These are phyloP conservation scores for Melanotaenia trifasciata DNA, from an alignment of 2,797 vertebrate species.

Conservation along the genomic window DNA sequence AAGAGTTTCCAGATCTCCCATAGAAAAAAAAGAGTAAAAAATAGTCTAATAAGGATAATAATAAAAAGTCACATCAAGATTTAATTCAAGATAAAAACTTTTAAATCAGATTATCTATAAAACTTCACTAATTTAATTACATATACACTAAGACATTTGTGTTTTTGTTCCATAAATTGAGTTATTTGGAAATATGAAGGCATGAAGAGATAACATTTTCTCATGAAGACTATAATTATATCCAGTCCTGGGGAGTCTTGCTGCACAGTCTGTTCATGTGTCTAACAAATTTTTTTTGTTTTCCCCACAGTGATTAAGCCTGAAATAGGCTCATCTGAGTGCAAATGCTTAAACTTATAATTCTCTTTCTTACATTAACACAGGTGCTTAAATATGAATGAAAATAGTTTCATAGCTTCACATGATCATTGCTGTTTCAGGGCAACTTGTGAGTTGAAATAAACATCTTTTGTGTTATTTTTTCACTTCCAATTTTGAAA, in stretches of 20 bases:
- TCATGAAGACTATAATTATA: slow-evolving; percentile 17
- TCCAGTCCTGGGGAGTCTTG: slow-evolving; percentile 77
- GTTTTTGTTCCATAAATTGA: background rate
- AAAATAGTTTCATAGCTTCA: background rate
- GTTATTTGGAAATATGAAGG: slow-evolving; percentile 19
- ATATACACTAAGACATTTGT: background rate
- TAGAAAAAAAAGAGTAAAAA: background rate
- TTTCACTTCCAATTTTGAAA: slow-evolving; percentile 8
- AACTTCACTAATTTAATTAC: slow-evolving; percentile 5
- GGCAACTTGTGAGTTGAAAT: background rate
- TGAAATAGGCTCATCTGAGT: slow-evolving; percentile 11
- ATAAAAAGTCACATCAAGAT: background rate
- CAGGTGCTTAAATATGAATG: background rate
- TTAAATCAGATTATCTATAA: slow-evolving; percentile 2
- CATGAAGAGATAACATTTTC: slow-evolving; percentile 11
- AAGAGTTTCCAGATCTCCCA: slow-evolving; percentile 6
- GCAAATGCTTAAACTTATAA: slow-evolving; percentile 19
- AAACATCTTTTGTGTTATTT: background rate
- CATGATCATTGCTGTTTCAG: slow-evolving; percentile 9
- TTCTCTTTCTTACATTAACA: slow-evolving; percentile 20
- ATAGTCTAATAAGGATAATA: slow-evolving; percentile 1
- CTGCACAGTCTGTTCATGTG: slow-evolving; percentile 58
- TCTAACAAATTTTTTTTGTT: slow-evolving; percentile 27
- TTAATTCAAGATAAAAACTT: background rate
- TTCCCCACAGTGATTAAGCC: slow-evolving; percentile 41